These are phyloP conservation scores for Hyphantria cunea DNA, from an alignment of 1,140 invertebrate genomes.

Conservation along the genomic window DNA sequence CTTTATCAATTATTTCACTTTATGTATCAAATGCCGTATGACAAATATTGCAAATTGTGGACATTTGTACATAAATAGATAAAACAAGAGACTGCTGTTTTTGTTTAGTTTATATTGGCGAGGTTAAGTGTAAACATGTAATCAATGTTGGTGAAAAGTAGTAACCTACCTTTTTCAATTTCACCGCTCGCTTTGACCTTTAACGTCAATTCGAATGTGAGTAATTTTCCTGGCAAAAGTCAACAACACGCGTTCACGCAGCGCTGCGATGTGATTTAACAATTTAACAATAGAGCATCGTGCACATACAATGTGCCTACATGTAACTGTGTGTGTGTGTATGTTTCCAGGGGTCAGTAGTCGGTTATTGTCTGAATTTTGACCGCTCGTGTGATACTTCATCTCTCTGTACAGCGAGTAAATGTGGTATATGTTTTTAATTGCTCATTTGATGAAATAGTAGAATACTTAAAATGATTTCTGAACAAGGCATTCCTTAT, in stretches of 20 bases:
- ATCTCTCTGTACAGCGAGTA: conserved; percentile 9
- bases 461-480: no score
- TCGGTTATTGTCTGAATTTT: conserved; percentile 43
- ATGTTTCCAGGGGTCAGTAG: conserved; percentile 43
- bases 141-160: no score
- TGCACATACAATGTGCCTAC: not conserved
- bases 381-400: conserved; percentile 17
- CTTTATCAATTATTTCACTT: no score
- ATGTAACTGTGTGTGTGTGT: not conserved
- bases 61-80: no score
- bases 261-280: conserved; percentile 31
- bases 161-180: no score
- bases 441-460: not conserved
- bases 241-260: conserved; percentile 5
- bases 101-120: no score
- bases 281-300: conserved; percentile 36
- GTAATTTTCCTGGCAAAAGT: conserved; percentile 1
- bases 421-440: conserved; percentile 15
- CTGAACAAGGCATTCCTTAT: not conserved
- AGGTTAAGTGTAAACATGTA: no score
- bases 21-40: no score
- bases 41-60: no score
- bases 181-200: no score
- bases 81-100: no score
- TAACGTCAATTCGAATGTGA: not conserved